Conservation (phyloP, 2,797 vertebrate genomes). For the Sebastes steindachneri region DNA sequence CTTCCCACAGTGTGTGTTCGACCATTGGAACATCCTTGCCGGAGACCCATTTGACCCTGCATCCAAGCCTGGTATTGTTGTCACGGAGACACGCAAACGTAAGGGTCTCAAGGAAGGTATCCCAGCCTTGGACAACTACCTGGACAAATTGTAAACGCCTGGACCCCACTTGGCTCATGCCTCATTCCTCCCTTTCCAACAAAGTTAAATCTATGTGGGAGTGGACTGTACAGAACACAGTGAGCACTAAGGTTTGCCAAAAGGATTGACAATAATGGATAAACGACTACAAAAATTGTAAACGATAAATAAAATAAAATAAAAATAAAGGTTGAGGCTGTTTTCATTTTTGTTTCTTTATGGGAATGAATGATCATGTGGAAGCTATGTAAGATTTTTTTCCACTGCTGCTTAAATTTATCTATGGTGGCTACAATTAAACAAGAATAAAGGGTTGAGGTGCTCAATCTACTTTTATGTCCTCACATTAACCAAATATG, state of each 20-base stretch:
- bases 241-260: slow-evolving; percentile 80
- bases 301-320: slow-evolving; percentile 82
- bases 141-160: slow-evolving; percentile 92
- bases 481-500: no score
- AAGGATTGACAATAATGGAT: slow-evolving; percentile 70
- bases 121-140: slow-evolving; percentile 92
- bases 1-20: slow-evolving; percentile 96
- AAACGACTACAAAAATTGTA: slow-evolving; percentile 77
- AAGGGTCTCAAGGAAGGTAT: slow-evolving; percentile 96
- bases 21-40: slow-evolving; percentile 94
- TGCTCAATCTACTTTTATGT: neutral
- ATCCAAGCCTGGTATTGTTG: slow-evolving; percentile 85
- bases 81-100: slow-evolving; percentile 90
- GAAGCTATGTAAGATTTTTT: neutral
- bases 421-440: neutral
- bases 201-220: slow-evolving; percentile 64
- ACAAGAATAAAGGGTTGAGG: neutral
- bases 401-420: neutral
- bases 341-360: neutral
- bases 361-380: neutral
- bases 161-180: slow-evolving; percentile 63
- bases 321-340: slow-evolving; percentile 60
- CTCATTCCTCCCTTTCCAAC: slow-evolving; percentile 52
- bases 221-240: slow-evolving; percentile 81
- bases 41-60: slow-evolving; percentile 87